These are phyloP conservation scores for Callyntrura guangdongensis DNA, from an alignment of 2,888 invertebrate genomes.

Conservation along the genomic window DNA sequence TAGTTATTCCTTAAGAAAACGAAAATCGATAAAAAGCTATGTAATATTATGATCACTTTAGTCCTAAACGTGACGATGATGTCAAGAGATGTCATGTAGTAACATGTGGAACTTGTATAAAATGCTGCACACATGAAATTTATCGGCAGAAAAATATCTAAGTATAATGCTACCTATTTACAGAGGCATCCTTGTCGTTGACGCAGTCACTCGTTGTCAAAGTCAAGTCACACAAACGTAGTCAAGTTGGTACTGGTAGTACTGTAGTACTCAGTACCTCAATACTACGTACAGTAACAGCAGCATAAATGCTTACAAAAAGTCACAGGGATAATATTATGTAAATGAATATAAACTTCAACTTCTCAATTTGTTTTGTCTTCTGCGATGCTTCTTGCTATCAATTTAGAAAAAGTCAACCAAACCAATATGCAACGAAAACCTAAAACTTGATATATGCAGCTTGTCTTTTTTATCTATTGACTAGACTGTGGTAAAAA, in stretches of 20 bases:
- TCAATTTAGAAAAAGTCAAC: neutral
- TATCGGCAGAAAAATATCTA: neutral
- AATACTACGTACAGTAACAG: no score
- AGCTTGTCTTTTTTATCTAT: neutral
- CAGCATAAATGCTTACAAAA: no score
- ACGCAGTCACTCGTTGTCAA: neutral
- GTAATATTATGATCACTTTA: neutral
- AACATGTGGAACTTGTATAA: neutral
- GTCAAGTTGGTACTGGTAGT: no score
- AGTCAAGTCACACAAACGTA: no score
- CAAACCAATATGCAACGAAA: no score
- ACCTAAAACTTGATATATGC: no score
- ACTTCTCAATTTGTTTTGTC: neutral
- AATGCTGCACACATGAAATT: neutral
- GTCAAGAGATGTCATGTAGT: no score
- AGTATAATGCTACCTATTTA: neutral
- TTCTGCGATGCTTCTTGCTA: neutral
- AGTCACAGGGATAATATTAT: no score
- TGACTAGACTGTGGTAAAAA: constrained; percentile 16
- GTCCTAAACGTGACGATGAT: neutral
- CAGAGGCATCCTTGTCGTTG: neutral
- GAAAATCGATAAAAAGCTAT: neutral
- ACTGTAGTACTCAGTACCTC: no score
- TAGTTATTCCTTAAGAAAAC: no score
- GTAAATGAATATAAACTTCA: neutral